Base-by-base conservation (phyloP, 2,797 vertebrate genomes). In the Xiphophorus birchmanni region DNA sequence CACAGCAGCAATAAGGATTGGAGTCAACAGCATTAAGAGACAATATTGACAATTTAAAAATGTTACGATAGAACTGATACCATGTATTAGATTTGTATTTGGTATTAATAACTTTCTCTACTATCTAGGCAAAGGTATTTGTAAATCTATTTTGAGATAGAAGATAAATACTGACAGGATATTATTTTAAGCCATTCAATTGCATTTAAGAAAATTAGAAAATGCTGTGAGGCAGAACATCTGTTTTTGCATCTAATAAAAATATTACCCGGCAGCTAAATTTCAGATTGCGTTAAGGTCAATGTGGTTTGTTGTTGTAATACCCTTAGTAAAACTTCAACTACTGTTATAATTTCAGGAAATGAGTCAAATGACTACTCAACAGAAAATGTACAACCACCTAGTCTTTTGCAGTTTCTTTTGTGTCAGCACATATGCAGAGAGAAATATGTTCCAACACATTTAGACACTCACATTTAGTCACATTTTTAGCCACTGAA, bases 401-500 rank as follows among this genome's bases (percentile, higher is more conserved):
- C 76, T 81, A 81, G 73, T 37, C 17, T 80, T 47, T 73, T 21
- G 21, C 0, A 21, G 52, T 60, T 48, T 74, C 60, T 79, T 86
- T 84, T 75, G 37, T 79, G 82, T 84, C 77, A 74, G 80, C 73
- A 83, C 82, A 76, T 69, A 80, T 80, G 35, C 7, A 42, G 65
- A 82, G 21, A 80, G 45, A 82, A 80, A 74, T 83, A 71, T 88
- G 29, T 81, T 37, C 60, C 80, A 74, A 82, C 4, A 50, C 2
- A 44, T 69, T 69, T 21, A 13, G 26, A 74, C 52, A 74, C 47
- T 48, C 50, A 81, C 32, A 73, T 13, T 45, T 72, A 74, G 77
- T 71, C 80, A 78, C 74, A 86, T 84, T 85, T 82, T 86, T 71
- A 87, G 77, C 87, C 78, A 74, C 37, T 77, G 32, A 40, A 76